Base-by-base conservation (phyloP, 1,140 invertebrate species). In the Polypedilum pembai region DNA sequence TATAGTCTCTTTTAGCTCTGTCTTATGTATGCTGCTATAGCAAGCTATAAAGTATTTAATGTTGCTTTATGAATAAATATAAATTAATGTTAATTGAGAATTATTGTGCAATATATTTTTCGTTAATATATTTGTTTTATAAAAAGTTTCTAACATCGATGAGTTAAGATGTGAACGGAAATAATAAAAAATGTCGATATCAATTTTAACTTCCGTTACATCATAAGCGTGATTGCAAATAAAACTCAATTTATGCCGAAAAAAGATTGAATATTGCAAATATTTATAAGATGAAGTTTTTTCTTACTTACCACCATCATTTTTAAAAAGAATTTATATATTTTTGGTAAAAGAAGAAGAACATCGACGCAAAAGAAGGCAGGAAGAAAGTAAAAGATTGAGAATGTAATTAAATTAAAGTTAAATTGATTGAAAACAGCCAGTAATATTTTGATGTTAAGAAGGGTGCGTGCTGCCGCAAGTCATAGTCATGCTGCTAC, bases 361-460 rank as follows among this genome's bases (percentile, higher is more conserved):
- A 56, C 45, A 12, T 12, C 41, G 41, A 45, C 8, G 63, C 10
- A 66, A n/a, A 10, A 20, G 3, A 20, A 66, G 17, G 63, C 7
- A 66, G 63, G 17, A 66, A 66, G 17, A 66, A 20, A 69, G 20
- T 7, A 18, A 18, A 20, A 69, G 17, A 69, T 69, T 21, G 65
- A 69, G 20, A 69, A 69, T 8, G 45, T 69, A 69, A 69, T 69
- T 18, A 69, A 69, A 69, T 69, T 69, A 69, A 69, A 69, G 65
- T 69, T 69, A 69, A 69, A 56, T 69, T 69, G 65, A 69, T 69
- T 21, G 65, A 69, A 69, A 69, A 69, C 65, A 69, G 65, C 65
- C 65, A 69, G 65, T 69, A 69, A 69, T 18, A 69, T 69, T 69
- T 69, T 69, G 7, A 69, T 69, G 20, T 69, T 69, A 33, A 18